Evolutionary conservation across 2,888 invertebrate species (phyloP), one percentile per base, ranked within the genome.

Genomic region (Ptilodon capucinus): DNA sequence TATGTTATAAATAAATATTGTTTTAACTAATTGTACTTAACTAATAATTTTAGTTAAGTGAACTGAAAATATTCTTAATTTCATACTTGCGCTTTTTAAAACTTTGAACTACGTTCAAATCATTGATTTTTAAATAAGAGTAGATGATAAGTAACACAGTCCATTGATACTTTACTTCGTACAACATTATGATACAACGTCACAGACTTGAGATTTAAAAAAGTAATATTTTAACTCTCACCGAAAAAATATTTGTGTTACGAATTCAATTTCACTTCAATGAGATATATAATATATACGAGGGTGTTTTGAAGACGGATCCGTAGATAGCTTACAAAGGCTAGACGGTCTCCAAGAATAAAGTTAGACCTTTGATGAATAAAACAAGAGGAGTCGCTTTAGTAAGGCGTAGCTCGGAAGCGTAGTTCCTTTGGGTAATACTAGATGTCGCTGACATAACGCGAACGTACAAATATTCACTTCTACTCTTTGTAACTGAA

Each of bases 161-260:
- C 3, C 11, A 28, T n/a, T 32, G n/a, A n/a, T 7, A 46, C 34
- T 47, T 25, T 46, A 35, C 45, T 48, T 39, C 21, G 45, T 51
- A 46, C 39, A 46, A 42, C 25, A 51, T 41, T 35, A 51, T 54
- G 51, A 47, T 21, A 30, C 11, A 50, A 45, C 51, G 40, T 49
- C 57, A 36, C n/a, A 46, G 48, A 53, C 40, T 39, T 38, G 60
- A 57, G 53, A 62, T 58, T 57, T 62, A 62, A 57, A 57, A 61
- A 57, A 58, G 48, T 58, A 52, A 57, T 58, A 62, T 52, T 52
- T 58, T 57, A 57, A 53, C 58, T 48, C 42, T 17, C 23, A 28
- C 16, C 54, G 58, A 44, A 58, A 58, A 57, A 61, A 62, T 58
- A 53, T 62, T 58, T 53, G 53, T 58, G 54, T 58, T 58, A 58